phyloP scores from a whole-genome alignment of 2,113 vertebrate genomes.

The Tragelaphus strepsiceros region DNA sequence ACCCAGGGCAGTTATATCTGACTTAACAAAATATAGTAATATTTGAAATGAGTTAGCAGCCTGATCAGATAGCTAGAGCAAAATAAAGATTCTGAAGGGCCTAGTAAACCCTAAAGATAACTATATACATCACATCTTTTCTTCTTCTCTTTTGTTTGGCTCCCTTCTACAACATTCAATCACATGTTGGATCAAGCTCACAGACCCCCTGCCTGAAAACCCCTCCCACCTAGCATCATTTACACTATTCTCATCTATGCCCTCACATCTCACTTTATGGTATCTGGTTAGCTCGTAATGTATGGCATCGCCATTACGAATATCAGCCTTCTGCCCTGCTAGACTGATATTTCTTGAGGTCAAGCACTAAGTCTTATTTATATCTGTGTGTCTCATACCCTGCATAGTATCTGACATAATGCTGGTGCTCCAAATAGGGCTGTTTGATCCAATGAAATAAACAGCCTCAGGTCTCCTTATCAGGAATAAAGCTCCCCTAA shows the following conservation, averaged over 20 bases:
- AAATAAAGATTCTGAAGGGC: not conserved
- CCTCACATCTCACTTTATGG: not conserved
- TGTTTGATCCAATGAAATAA: constrained; percentile 27
- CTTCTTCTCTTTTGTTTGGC: not conserved
- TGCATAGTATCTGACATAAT: not conserved
- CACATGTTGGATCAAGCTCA: not conserved
- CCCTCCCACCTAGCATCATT: not conserved
- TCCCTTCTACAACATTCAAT: not conserved
- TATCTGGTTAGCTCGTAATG: not conserved
- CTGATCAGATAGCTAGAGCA: not conserved
- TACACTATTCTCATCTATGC: not conserved
- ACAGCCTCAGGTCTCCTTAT: constrained; percentile 21
- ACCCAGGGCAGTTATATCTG: not conserved
- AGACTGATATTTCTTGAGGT: constrained; percentile 4
- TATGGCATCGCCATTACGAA: not conserved
- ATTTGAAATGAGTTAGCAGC: not conserved
- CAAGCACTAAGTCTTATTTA: not conserved
- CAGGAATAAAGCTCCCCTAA: constrained; percentile 26
- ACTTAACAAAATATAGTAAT: not conserved
- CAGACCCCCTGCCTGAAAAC: not conserved
- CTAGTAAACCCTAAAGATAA: not conserved
- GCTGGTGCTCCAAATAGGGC: not conserved
- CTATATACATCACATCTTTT: not conserved
- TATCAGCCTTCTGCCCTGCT: constrained; percentile 25
- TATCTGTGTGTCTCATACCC: not conserved